phyloP scores from a whole-genome alignment of 2,113 vertebrate species.

The Elachura formosa region DNA sequence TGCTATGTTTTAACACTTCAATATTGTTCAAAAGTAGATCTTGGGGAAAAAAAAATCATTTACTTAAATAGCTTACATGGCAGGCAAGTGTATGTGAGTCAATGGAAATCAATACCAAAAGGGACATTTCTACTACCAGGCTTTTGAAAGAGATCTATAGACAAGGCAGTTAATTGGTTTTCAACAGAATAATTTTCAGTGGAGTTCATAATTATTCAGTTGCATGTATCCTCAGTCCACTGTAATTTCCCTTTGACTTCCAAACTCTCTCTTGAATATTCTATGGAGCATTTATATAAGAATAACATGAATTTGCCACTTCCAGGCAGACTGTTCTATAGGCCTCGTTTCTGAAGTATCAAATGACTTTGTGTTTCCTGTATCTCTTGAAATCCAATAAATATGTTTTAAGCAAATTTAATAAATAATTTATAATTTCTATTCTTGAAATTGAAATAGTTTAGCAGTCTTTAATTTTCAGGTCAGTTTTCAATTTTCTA shows the following conservation, averaged over 20 bases:
- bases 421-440: background rate
- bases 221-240: background rate
- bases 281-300: background rate
- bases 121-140: background rate
- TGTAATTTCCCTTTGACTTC: background rate
- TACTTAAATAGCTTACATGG: constrained; percentile 43
- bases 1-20: constrained; percentile 10
- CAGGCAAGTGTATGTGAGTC: constrained; percentile 24
- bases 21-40: constrained; percentile 1
- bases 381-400: background rate
- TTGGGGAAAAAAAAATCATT: background rate
- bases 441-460: background rate
- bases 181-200: background rate
- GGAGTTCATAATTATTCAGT: background rate
- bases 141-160: constrained; percentile 30
- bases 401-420: background rate
- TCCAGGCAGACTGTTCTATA: background rate
- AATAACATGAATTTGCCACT: background rate
- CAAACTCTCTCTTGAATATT: background rate
- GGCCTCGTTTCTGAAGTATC: background rate
- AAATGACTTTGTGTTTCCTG: background rate
- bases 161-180: constrained; percentile 28
- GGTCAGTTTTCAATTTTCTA: background rate
- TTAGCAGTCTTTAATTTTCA: background rate
- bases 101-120: constrained; percentile 55